These are phyloP conservation scores for Poeciliopsis prolifica DNA, from an alignment of 2,113 vertebrate species.

Conservation along the genomic window DNA sequence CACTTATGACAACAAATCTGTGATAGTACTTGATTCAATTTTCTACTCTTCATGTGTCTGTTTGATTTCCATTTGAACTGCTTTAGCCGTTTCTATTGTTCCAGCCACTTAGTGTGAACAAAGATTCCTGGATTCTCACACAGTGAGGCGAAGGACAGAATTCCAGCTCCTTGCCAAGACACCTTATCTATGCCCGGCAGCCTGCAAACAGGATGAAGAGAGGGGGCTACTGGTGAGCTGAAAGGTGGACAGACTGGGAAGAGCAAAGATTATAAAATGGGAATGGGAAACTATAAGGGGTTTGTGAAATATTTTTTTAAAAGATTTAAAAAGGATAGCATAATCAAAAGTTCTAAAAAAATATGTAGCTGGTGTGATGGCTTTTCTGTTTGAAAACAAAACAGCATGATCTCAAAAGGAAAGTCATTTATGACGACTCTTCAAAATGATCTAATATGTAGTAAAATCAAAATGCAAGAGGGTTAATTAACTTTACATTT, in stretches of 20 bases:
- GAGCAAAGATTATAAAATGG: constrained; percentile 54
- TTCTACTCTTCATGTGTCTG: constrained; percentile 15
- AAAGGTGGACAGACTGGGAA: not conserved
- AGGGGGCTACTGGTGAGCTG: constrained; percentile 4
- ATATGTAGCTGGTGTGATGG: not conserved
- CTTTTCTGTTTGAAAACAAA: not conserved
- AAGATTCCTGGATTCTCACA: constrained; percentile 75
- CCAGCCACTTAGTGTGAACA: constrained; percentile 53
- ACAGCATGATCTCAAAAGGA: not conserved
- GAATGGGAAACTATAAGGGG: constrained; percentile 28
- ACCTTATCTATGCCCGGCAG: constrained; percentile 78
- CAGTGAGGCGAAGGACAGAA: constrained; percentile 69
- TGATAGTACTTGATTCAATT: constrained; percentile 30
- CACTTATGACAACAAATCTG: constrained; percentile 21
- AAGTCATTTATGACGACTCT: not conserved
- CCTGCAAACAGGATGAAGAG: constrained; percentile 73
- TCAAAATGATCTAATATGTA: not conserved
- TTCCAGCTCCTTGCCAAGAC: constrained; percentile 70
- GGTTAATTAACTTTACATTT: not conserved
- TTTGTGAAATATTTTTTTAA: constrained; percentile 11
- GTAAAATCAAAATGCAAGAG: not conserved
- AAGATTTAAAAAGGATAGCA: not conserved
- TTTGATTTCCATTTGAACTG: constrained; percentile 33
- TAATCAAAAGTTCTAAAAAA: not conserved
- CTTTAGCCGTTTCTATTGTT: constrained; percentile 71